phyloP scores from a whole-genome alignment of 2,113 vertebrate genomes.

The Clarias gariepinus region DNA sequence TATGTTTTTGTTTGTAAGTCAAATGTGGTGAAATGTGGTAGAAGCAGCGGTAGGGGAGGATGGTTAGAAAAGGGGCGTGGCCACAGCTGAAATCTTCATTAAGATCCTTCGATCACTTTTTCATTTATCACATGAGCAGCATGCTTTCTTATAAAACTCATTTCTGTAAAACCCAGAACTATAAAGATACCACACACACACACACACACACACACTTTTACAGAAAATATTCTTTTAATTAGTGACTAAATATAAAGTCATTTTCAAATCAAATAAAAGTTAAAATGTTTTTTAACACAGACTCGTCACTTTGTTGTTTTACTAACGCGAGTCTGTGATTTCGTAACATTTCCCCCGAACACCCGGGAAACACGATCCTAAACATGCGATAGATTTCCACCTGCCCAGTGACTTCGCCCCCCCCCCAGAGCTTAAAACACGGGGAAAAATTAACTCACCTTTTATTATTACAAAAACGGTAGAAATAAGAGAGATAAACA shows the following conservation, averaged over 20 bases:
- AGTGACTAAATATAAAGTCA: background rate
- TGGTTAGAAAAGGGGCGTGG: constrained; percentile 2
- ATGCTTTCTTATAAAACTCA: constrained; percentile 17
- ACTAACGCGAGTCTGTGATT: background rate
- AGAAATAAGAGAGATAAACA: background rate
- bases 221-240: background rate
- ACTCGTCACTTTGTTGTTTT: background rate
- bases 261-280: background rate
- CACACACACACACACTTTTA: background rate
- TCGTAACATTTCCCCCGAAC: background rate
- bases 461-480: no score
- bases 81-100: background rate
- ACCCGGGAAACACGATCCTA: background rate
- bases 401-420: background rate
- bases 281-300: background rate
- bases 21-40: background rate
- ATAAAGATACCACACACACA: background rate
- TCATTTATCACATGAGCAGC: constrained; percentile 12
- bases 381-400: background rate
- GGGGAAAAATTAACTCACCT: no score
- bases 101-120: background rate
- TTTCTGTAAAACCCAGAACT: background rate
- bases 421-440: background rate
- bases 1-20: background rate
- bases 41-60: background rate